Conservation (phyloP, 1,140 invertebrate species). For the Drosophila pectinifera region DNA sequence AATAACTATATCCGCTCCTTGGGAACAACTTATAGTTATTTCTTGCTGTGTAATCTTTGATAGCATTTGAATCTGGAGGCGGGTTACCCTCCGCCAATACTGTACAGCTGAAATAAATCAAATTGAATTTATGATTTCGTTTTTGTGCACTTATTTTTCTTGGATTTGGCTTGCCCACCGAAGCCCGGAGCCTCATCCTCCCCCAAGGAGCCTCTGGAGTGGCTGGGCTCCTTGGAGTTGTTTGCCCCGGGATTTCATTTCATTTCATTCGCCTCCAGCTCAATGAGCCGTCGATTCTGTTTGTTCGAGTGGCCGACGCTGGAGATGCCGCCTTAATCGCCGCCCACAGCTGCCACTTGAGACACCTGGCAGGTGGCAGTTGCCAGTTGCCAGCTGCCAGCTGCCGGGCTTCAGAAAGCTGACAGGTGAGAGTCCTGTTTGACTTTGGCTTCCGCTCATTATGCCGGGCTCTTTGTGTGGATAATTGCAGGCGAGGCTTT, state of each 20-base stretch:
- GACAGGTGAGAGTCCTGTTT: conserved; percentile 56
- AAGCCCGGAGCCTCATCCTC: neutral
- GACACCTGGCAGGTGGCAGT: conserved; percentile 46
- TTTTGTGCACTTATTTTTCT: conserved; percentile 37
- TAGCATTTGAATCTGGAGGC: conserved; percentile 38
- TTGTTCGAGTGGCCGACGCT: conserved; percentile 41
- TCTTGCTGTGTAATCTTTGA: conserved; percentile 11
- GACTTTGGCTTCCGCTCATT: conserved; percentile 55
- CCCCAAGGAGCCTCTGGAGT: neutral
- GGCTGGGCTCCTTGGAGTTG: conserved; percentile 36
- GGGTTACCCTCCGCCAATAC: conserved; percentile 54
- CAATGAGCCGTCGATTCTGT: conserved; percentile 59
- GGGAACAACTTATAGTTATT: too few relatives aligned
- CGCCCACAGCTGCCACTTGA: conserved; percentile 41
- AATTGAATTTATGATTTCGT: conserved; percentile 80
- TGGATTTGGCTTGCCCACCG: conserved; percentile 4
- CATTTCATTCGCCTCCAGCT: conserved; percentile 43
- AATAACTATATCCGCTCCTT: too few relatives aligned
- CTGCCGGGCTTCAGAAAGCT: conserved; percentile 30
- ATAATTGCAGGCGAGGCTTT: conserved; percentile 38
- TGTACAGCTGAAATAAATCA: conserved; percentile 70
- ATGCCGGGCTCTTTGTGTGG: conserved; percentile 34
- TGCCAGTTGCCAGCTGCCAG: conserved; percentile 30
- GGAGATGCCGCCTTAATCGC: conserved; percentile 36
- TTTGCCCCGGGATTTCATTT: conserved; percentile 63